phyloP scores from a whole-genome alignment of 2,797 vertebrate genomes.

The Oryzias dopingdopingensis region DNA sequence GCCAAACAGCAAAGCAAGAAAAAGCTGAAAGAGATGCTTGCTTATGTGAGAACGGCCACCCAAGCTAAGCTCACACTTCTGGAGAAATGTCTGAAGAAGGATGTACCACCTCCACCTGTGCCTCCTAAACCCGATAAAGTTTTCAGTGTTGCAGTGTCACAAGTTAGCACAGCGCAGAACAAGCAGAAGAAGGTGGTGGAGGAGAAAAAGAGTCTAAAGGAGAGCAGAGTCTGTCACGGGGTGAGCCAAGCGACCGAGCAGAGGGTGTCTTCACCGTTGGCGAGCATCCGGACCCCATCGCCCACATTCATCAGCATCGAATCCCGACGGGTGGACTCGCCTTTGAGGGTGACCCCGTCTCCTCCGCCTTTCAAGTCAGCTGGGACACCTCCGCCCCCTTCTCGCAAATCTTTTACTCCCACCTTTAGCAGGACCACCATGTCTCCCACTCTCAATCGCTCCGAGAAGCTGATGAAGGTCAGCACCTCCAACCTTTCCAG shows the following conservation, averaged over 20 bases:
- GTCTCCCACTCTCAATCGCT: conserved; percentile 80
- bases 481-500: conserved; percentile 79
- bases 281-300: conserved; percentile 83
- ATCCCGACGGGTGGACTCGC: conserved; percentile 79
- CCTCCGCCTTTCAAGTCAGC: conserved; percentile 74
- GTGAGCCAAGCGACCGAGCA: conserved; percentile 60
- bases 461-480: conserved; percentile 85
- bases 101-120: conserved; percentile 27
- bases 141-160: conserved; percentile 58
- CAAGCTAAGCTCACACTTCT: conserved; percentile 76
- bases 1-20: conserved; percentile 79
- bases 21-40: conserved; percentile 83
- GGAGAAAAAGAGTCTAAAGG: conserved; percentile 58
- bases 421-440: conserved; percentile 71
- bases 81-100: conserved; percentile 63
- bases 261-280: conserved; percentile 72
- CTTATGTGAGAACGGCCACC: conserved; percentile 75
- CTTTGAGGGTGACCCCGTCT: conserved; percentile 74
- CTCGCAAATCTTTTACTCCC: conserved; percentile 69
- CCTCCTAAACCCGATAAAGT: conserved; percentile 56
- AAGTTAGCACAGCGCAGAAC: conserved; percentile 73
- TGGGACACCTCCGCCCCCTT: conserved; percentile 72
- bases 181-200: conserved; percentile 65
- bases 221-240: conserved; percentile 58
- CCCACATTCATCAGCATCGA: conserved; percentile 94